These are phyloP conservation scores for Lagodon rhomboides DNA, from an alignment of 2,797 vertebrate genomes.

Conservation along the genomic window DNA sequence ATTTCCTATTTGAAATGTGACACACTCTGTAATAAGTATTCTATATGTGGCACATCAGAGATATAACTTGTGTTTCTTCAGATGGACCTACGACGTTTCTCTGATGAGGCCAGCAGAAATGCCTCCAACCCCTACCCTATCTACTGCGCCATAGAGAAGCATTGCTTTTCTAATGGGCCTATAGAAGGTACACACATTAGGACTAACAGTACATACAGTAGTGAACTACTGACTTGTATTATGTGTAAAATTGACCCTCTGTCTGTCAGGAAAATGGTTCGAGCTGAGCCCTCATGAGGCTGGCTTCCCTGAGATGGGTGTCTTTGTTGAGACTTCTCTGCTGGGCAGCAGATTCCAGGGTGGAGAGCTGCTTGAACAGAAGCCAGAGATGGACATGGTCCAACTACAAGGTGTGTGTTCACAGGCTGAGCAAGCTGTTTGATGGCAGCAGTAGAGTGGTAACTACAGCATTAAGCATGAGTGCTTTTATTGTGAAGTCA, in stretches of 20 bases:
- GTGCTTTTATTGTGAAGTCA: background rate
- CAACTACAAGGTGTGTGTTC: constrained; percentile 77
- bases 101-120: constrained; percentile 67
- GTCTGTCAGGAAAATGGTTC: constrained; percentile 77
- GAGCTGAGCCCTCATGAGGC: constrained; percentile 82
- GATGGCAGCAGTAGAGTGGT: background rate
- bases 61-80: constrained; percentile 25
- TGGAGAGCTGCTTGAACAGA: constrained; percentile 60
- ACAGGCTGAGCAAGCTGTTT: background rate
- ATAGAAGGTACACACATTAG: constrained; percentile 54
- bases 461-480: background rate
- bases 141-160: constrained; percentile 67
- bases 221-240: background rate
- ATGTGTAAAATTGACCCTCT: background rate
- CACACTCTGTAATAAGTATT: background rate
- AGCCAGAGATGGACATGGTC: constrained; percentile 77
- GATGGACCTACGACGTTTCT: constrained; percentile 63
- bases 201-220: fast-evolving
- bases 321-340: constrained; percentile 72
- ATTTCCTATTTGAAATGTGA: background rate
- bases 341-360: constrained; percentile 79
- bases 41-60: background rate
- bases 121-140: constrained; percentile 77
- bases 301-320: constrained; percentile 79
- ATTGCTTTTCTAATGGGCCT: constrained; percentile 39